phyloP scores from a whole-genome alignment of 2,797 vertebrate species.

The Xenentodon cancila region DNA sequence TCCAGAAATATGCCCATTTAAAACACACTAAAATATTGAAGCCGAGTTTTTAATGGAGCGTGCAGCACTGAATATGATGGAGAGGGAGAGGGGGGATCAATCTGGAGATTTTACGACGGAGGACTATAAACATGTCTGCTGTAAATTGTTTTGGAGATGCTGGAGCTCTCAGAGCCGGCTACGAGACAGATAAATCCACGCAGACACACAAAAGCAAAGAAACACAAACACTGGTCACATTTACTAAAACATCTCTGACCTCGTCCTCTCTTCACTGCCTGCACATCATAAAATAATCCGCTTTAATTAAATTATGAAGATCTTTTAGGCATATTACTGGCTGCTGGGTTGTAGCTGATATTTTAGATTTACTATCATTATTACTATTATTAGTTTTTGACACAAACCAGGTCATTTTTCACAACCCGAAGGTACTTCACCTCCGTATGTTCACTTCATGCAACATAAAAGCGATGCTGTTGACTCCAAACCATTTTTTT shows the following conservation, averaged over 20 bases:
- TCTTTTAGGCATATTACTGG: not conserved
- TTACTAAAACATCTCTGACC: slow-evolving; percentile 41
- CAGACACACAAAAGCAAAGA: slow-evolving; percentile 10
- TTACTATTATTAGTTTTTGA: too few species aligned
- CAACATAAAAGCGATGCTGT: too few species aligned
- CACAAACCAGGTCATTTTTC: too few species aligned
- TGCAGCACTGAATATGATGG: slow-evolving; percentile 58
- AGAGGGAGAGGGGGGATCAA: slow-evolving; percentile 57
- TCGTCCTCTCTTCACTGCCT: slow-evolving; percentile 22
- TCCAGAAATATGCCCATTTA: slow-evolving; percentile 59
- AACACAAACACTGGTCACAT: slow-evolving; percentile 25
- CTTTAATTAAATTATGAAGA: not conserved
- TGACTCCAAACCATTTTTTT: too few species aligned
- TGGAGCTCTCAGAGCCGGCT: slow-evolving; percentile 52
- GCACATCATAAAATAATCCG: slow-evolving; percentile 16
- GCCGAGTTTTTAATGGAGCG: slow-evolving; percentile 62
- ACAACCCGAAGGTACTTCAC: too few species aligned
- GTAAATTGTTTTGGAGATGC: slow-evolving; percentile 74
- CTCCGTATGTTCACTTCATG: too few species aligned
- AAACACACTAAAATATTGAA: slow-evolving; percentile 62
- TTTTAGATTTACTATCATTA: too few species aligned
- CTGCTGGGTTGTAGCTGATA: not conserved
- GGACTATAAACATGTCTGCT: slow-evolving; percentile 64
- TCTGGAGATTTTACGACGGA: slow-evolving; percentile 64
- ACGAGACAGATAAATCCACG: slow-evolving; percentile 51